Evolutionary conservation across 2,797 vertebrate genomes (phyloP).

Genomic region (Xiphorhynchus erythropygius): DNA sequence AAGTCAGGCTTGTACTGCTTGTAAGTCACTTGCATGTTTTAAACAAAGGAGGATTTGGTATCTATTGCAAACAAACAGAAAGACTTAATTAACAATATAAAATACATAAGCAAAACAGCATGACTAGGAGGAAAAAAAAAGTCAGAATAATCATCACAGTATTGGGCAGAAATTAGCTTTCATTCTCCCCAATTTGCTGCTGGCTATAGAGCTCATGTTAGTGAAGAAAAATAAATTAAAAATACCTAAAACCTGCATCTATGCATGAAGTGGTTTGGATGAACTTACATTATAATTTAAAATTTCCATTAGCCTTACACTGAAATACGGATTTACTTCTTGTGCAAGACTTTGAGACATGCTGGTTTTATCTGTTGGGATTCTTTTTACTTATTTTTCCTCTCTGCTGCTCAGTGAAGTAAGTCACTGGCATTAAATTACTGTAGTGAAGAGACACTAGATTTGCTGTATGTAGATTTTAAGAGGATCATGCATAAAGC

Average conservation of each 20-base stretch:
- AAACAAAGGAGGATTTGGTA: not conserved
- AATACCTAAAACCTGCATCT: not conserved
- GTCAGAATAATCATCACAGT: not conserved
- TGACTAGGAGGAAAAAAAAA: not conserved
- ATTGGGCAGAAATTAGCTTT: not conserved
- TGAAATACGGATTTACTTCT: not conserved
- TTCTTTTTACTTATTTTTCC: not conserved
- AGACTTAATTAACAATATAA: not conserved
- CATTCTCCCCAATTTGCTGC: not conserved
- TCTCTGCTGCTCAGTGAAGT: not conserved
- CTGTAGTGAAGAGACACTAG: not conserved
- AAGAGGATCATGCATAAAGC: not conserved
- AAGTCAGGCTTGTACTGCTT: not conserved
- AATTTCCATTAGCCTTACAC: not conserved
- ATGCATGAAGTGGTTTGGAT: not conserved
- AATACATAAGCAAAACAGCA: not conserved
- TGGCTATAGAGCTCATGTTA: not conserved
- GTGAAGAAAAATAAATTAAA: not conserved
- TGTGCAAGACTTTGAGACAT: not conserved
- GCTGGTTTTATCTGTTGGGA: not conserved
- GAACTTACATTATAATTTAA: not conserved
- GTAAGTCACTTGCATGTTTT: not conserved
- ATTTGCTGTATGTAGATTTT: not conserved
- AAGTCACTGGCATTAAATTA: conserved; percentile 1
- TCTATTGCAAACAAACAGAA: not conserved